Conservation (phyloP, 2,113 vertebrate genomes). For the Odontophorus gujanensis region DNA sequence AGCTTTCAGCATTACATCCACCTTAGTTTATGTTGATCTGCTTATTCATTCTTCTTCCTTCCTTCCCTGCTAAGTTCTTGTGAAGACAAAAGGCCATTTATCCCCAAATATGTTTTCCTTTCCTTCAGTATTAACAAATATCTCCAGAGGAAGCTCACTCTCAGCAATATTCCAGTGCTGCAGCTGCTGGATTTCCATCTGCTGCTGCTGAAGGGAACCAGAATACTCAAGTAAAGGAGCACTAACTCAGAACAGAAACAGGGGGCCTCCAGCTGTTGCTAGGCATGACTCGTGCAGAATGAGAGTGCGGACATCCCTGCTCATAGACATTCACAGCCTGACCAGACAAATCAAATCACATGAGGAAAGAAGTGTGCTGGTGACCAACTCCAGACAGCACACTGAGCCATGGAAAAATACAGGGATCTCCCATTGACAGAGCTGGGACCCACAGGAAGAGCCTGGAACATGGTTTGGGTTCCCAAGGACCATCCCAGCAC, state of each 20-base stretch:
- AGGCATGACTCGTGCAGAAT: neutral
- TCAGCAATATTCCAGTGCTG: neutral
- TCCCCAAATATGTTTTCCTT: neutral
- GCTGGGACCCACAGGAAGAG: neutral
- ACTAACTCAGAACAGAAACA: accelerated
- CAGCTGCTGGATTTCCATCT: neutral
- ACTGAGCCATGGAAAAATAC: neutral
- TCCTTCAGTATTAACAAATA: neutral
- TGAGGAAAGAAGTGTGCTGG: neutral
- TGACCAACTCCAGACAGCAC: neutral
- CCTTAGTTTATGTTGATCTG: neutral
- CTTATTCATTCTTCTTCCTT: neutral
- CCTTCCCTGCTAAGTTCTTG: neutral
- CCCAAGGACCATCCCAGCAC: neutral
- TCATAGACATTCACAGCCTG: neutral
- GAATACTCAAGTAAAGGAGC: accelerated
- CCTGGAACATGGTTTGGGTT: neutral
- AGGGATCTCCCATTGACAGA: neutral
- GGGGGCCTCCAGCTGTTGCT: accelerated
- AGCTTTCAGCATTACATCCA: neutral
- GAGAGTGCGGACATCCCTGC: accelerated
- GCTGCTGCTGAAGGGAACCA: neutral
- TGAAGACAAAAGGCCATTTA: neutral
- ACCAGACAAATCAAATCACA: neutral
- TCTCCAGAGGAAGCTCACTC: neutral